Conservation (phyloP, 2,113 vertebrate species). For the Aythya baeri region DNA sequence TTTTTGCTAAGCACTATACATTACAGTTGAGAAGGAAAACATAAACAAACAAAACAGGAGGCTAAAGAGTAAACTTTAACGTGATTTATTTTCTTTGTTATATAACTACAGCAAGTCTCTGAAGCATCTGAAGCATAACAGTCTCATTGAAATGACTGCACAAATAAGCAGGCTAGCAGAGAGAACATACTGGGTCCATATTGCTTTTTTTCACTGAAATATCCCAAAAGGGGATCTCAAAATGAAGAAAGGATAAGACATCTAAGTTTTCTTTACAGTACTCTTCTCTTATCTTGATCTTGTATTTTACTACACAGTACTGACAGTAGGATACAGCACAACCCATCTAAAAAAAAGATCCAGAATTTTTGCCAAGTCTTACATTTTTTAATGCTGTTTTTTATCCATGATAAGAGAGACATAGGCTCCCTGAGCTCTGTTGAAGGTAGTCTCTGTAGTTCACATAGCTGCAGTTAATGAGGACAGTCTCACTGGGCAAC, state of each 20-base stretch:
- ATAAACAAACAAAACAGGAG: background rate
- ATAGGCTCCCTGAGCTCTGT: background rate
- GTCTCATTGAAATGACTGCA: background rate
- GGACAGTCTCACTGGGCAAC: background rate
- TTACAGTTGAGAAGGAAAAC: background rate
- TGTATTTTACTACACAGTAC: background rate
- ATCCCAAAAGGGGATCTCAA: background rate
- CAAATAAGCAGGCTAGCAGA: background rate
- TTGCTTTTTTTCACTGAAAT: background rate
- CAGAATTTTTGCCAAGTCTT: background rate
- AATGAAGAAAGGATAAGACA: background rate
- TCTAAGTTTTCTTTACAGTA: background rate
- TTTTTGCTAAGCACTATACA: background rate
- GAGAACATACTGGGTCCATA: accelerated
- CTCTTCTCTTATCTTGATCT: background rate
- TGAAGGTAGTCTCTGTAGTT: background rate
- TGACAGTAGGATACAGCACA: background rate
- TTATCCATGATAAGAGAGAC: background rate
- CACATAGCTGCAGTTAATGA: background rate
- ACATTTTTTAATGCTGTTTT: background rate
- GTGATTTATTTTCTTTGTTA: background rate
- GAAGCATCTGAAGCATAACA: background rate
- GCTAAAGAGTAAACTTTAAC: background rate
- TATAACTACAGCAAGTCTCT: background rate
- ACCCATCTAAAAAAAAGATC: background rate